Conservation (phyloP, 2,113 vertebrate species). For the Mustela lutreola region DNA sequence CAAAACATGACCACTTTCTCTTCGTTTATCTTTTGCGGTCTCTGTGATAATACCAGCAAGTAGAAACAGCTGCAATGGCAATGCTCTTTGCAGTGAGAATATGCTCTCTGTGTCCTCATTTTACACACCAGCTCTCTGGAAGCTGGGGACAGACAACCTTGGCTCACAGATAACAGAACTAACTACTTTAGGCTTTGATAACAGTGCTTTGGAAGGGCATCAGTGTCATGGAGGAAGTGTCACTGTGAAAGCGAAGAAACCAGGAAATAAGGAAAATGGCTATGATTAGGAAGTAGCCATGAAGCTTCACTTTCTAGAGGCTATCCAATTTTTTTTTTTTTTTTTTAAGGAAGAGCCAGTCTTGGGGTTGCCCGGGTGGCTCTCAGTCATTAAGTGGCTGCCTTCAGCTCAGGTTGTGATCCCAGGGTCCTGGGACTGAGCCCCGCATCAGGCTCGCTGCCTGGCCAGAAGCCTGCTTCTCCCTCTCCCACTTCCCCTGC, state of each 20-base stretch:
- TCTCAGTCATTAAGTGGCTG: too few relatives aligned
- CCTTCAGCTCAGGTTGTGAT: too few relatives aligned
- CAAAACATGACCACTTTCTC: background rate
- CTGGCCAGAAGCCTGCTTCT: too few relatives aligned
- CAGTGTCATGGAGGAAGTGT: background rate
- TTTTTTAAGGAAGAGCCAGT: background rate
- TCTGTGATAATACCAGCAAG: background rate
- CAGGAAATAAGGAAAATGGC: background rate
- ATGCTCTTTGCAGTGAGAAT: background rate
- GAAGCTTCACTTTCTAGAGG: background rate
- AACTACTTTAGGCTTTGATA: background rate
- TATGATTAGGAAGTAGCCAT: background rate
- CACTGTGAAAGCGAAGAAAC: background rate
- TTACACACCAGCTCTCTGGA: background rate
- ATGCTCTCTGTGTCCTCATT: background rate
- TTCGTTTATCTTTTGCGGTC: background rate
- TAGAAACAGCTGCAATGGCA: background rate
- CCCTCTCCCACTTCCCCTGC: too few relatives aligned
- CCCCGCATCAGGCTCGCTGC: too few relatives aligned
- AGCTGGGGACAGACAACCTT: background rate
- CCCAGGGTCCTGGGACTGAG: too few relatives aligned
- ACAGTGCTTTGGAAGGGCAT: background rate
- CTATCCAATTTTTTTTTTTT: background rate
- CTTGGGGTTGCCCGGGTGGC: background rate
- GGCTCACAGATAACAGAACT: background rate